Percentiles rank a stretch among this genome's conserved stretches.
Evolutionary conservation across 2,113 vertebrate species (phyloP).

Genomic region (Spea bombifrons): DNA sequence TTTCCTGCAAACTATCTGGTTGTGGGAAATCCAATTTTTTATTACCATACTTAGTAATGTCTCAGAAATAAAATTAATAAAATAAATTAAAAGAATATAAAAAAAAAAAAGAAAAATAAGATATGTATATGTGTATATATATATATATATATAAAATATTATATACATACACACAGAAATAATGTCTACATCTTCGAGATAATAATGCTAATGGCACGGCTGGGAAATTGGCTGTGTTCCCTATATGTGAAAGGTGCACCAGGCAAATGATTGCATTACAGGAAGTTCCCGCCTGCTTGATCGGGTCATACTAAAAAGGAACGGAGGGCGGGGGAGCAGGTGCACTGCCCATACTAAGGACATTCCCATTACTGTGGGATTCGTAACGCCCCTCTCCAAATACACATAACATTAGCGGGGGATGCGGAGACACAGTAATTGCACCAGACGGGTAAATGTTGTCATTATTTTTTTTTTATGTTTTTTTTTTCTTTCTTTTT

Average conservation of each 20-base stretch:
- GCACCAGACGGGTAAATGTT: slow-evolving; percentile 19
- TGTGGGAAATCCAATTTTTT: too few species aligned
- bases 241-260: too few species aligned
- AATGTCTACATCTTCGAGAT: too few species aligned
- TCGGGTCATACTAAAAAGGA: slow-evolving; percentile 19
- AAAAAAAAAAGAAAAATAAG: too few species aligned
- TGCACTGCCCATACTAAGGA: slow-evolving; percentile 31
- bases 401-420: slow-evolving; percentile 46
- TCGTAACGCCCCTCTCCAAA: slow-evolving; percentile 34
- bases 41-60: too few species aligned
- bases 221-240: not conserved
- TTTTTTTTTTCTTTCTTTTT: not conserved
- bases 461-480: not conserved
- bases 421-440: slow-evolving; percentile 42
- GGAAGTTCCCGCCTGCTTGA: slow-evolving; percentile 4
- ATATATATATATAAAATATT: too few species aligned
- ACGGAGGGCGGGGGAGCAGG: slow-evolving; percentile 36
- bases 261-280: slow-evolving; percentile 12
- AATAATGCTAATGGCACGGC: too few species aligned
- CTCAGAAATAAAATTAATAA: too few species aligned
- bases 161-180: too few species aligned
- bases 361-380: slow-evolving; percentile 22
- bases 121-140: too few species aligned
- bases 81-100: too few species aligned
- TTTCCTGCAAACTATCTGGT: too few species aligned